These are phyloP conservation scores for Ridgeia piscesae DNA, from an alignment of 1,140 invertebrate genomes.

Conservation along the genomic window DNA sequence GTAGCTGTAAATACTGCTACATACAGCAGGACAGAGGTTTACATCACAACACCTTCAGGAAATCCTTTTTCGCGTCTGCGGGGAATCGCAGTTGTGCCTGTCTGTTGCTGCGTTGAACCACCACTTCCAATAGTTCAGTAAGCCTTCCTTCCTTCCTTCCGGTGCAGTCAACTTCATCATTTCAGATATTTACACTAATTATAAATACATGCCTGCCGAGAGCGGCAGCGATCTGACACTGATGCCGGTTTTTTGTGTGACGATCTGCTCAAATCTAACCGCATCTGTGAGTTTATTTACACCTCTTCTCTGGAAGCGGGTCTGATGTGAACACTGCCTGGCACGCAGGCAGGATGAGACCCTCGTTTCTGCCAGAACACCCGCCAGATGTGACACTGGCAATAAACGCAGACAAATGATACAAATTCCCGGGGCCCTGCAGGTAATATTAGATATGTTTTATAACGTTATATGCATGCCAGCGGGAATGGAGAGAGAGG, in stretches of 20 bases:
- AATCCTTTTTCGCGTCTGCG: neutral
- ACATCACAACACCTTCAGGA: neutral
- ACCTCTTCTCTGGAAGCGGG: neutral
- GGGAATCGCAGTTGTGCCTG: neutral
- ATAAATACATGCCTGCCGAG: neutral
- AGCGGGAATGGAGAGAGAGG: neutral
- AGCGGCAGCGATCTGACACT: neutral
- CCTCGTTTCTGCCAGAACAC: neutral
- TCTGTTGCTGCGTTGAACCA: neutral
- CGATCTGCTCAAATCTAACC: neutral
- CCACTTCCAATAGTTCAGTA: neutral
- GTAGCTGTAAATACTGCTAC: too few relatives aligned
- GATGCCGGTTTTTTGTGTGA: neutral
- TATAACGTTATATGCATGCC: neutral
- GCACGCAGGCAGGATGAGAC: neutral
- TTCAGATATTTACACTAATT: slow-evolving; percentile 2
- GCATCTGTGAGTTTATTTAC: neutral
- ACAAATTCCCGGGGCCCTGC: neutral
- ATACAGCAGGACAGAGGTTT: neutral
- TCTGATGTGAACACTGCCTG: neutral
- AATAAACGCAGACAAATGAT: neutral
- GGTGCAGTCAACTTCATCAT: neutral
- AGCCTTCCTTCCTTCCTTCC: neutral
- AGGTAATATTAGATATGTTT: neutral
- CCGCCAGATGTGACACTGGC: neutral